A percentile compares a stretch with the other conserved stretches of the same genome.
phyloP scores from a whole-genome alignment of 2,888 invertebrate genomes.

The Ectropis crepuscularia region DNA sequence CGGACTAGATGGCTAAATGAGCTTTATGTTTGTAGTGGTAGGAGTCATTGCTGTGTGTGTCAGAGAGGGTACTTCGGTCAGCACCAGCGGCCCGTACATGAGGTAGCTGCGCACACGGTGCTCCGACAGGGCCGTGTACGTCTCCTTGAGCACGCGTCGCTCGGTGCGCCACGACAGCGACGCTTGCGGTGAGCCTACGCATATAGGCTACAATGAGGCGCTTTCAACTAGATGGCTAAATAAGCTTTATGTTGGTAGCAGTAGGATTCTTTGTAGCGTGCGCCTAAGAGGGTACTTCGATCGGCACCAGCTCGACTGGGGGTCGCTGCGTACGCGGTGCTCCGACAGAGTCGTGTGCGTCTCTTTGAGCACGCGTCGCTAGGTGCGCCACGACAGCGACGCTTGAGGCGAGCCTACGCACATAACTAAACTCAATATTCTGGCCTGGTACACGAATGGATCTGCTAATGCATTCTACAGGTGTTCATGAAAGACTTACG shows the following conservation, averaged over 20 bases:
- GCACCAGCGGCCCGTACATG: slow-evolving; percentile 84
- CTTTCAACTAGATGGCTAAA: too few species aligned
- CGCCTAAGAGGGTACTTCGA: too few species aligned
- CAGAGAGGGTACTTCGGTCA: slow-evolving; percentile 50
- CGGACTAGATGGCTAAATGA: too few species aligned
- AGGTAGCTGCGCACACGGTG: slow-evolving; percentile 87
- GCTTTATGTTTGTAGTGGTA: too few species aligned
- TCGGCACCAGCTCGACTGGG: slow-evolving; percentile 86
- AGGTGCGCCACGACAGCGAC: slow-evolving; percentile 89
- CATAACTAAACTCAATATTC: too few species aligned
- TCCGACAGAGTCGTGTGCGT: slow-evolving; percentile 85
- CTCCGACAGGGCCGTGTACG: slow-evolving; percentile 85
- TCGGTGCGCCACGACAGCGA: slow-evolving; percentile 89
- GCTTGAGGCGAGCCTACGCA: slow-evolving; percentile 83
- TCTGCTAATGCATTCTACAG: too few species aligned
- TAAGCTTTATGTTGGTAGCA: too few species aligned
- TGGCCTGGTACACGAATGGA: too few species aligned
- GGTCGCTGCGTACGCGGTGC: slow-evolving; percentile 86
- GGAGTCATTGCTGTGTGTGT: too few species aligned
- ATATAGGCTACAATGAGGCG: too few species aligned
- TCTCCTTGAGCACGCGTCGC: slow-evolving; percentile 85
- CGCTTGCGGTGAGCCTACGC: slow-evolving; percentile 85
- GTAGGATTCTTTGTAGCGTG: too few species aligned
- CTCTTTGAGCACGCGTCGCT: slow-evolving; percentile 86
- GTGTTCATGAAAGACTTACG: too few species aligned